These are phyloP conservation scores for Nymphalis polychloros DNA, from an alignment of 2,888 invertebrate species.

Conservation along the genomic window DNA sequence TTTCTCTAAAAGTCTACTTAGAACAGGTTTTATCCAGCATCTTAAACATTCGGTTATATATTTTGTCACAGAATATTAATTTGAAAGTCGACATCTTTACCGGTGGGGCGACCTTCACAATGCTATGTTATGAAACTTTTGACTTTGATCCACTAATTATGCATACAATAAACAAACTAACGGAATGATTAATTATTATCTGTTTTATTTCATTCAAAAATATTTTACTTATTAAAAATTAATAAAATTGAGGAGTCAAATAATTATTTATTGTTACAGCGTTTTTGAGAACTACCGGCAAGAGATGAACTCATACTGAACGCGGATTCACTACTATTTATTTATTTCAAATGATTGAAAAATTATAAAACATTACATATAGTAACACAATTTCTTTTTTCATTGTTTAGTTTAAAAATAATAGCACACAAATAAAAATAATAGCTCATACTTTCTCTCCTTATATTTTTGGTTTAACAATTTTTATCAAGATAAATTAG, in stretches of 20 bases:
- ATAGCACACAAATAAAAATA: background rate
- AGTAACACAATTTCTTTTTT: background rate
- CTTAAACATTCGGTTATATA: conserved; percentile 42
- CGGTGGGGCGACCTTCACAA: conserved; percentile 52
- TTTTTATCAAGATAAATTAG: no score
- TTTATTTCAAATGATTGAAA: no score
- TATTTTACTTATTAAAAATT: no score
- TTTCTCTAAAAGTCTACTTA: conserved; percentile 9
- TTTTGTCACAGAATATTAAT: conserved; percentile 53
- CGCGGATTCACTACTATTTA: no score
- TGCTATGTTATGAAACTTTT: conserved; percentile 57
- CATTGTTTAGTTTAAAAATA: background rate
- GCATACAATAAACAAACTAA: conserved; percentile 5
- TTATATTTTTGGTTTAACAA: no score
- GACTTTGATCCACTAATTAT: conserved; percentile 33
- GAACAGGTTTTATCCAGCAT: conserved; percentile 14
- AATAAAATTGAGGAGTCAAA: no score
- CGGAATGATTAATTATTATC: background rate
- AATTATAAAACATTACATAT: background rate
- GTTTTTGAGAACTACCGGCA: no score
- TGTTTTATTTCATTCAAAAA: background rate
- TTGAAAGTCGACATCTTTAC: conserved; percentile 65
- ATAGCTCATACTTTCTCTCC: no score
- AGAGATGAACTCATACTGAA: no score
- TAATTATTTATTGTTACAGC: no score